These are phyloP conservation scores for Andrena hattorfiana DNA, from an alignment of 2,888 invertebrate genomes.

Conservation along the genomic window DNA sequence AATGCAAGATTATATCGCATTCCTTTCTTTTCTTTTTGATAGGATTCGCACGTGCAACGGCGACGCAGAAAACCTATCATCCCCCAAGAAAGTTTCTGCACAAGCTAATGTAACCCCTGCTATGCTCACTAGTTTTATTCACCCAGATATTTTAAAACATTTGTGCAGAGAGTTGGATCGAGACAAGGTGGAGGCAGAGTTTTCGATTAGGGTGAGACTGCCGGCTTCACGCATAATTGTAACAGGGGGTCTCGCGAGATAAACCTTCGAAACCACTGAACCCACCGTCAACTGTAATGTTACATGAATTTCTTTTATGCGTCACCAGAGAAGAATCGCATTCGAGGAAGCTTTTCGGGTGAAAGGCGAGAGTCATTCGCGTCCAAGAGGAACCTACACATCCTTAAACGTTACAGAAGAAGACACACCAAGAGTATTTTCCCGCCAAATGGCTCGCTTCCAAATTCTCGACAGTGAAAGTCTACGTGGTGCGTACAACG, in stretches of 20 bases:
- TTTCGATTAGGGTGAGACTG: conserved; percentile 87
- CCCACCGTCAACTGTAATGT: background rate
- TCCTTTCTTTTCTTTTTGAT: background rate
- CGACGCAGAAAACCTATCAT: conserved; percentile 27
- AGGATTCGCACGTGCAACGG: conserved; percentile 48
- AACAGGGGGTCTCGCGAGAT: background rate
- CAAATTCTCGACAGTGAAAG: conserved; percentile 89
- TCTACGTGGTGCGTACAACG: conserved; percentile 84
- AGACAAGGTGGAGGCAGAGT: conserved; percentile 90
- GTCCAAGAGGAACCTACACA: conserved; percentile 69
- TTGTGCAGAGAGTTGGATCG: conserved; percentile 89
- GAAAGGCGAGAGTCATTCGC: conserved; percentile 84
- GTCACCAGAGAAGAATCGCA: conserved; percentile 87
- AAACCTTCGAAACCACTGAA: background rate
- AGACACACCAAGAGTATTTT: conserved; percentile 90
- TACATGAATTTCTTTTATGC: background rate
- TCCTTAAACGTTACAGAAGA: conserved; percentile 46
- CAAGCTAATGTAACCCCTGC: background rate
- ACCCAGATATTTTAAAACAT: conserved; percentile 88
- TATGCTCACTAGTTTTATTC: conserved; percentile 85
- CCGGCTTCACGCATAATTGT: background rate
- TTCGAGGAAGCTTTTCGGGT: conserved; percentile 89
- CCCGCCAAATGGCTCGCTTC: conserved; percentile 91
- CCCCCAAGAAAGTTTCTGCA: conserved; percentile 46
- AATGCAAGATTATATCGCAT: background rate